A percentile compares a stretch with the other conserved stretches of the same genome.
Evolutionary conservation across 2,113 vertebrate species (phyloP).

Genomic region (Channa maculata): DNA sequence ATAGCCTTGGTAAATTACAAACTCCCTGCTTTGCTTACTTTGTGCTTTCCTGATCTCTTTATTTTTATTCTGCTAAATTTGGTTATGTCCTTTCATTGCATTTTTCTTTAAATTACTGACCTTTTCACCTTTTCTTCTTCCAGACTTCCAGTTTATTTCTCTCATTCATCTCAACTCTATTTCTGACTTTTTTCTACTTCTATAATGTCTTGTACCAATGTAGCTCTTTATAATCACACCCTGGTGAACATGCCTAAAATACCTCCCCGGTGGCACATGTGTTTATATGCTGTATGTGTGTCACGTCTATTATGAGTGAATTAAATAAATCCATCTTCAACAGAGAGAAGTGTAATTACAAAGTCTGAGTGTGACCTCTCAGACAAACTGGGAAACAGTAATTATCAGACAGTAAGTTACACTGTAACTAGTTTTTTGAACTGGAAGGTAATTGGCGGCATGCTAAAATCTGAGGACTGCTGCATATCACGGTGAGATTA

Average conservation of each 20-base stretch:
- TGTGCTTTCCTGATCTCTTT: conserved; percentile 5
- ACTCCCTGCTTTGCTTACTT: conserved; percentile 2
- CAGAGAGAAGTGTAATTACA: conserved; percentile 59
- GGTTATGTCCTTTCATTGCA: neutral
- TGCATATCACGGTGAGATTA: conserved; percentile 45
- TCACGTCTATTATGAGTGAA: conserved; percentile 47
- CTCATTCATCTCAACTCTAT: conserved; percentile 15
- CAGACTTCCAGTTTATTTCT: conserved; percentile 1
- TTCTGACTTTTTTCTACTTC: conserved; percentile 20
- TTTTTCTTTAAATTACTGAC: conserved; percentile 37
- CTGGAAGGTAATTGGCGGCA: conserved; percentile 56
- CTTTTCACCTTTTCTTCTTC: conserved; percentile 29
- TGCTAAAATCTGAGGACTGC: conserved; percentile 48
- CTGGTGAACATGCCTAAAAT: conserved; percentile 59
- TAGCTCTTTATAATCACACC: conserved; percentile 74
- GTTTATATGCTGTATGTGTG: conserved; percentile 16
- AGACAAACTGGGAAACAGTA: conserved; percentile 53
- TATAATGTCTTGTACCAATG: conserved; percentile 32
- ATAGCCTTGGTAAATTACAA: conserved; percentile 22
- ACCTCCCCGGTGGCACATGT: conserved; percentile 25
- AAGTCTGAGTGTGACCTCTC: conserved; percentile 51
- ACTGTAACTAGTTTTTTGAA: conserved; percentile 50
- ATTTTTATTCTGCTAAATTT: conserved; percentile 13
- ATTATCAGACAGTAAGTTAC: conserved; percentile 66
- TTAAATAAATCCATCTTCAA: conserved; percentile 55